phyloP scores from a whole-genome alignment of 2,888 invertebrate species.

The Coelopa pilipes region DNA sequence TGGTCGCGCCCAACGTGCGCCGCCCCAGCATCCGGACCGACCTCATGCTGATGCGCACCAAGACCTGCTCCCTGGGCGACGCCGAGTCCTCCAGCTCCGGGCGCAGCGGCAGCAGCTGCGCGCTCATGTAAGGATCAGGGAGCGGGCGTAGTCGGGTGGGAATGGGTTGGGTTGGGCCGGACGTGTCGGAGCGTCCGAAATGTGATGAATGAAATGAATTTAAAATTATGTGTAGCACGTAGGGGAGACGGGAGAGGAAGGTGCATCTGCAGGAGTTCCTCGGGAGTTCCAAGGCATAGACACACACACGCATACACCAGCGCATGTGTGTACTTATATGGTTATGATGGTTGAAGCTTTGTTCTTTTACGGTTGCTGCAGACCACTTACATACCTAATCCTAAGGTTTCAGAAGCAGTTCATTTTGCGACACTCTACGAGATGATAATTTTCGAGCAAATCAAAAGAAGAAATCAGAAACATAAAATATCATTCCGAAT shows the following conservation, averaged over 20 bases:
- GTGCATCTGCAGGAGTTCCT: too few species aligned
- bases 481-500: neutral
- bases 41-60: slow-evolving; percentile 86
- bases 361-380: neutral
- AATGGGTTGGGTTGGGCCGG: neutral
- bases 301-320: slow-evolving; percentile 35
- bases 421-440: too few species aligned
- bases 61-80: slow-evolving; percentile 79
- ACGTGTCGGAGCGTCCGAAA: too few species aligned
- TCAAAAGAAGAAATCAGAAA: too few species aligned
- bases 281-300: neutral
- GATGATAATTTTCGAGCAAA: too few species aligned
- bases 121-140: slow-evolving; percentile 52
- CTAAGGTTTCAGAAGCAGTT: slow-evolving; percentile 19
- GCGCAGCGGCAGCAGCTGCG: slow-evolving; percentile 46
- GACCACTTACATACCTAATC: slow-evolving; percentile 6
- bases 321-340: slow-evolving; percentile 10
- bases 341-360: slow-evolving; percentile 1
- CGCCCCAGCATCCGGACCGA: slow-evolving; percentile 90
- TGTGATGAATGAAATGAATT: slow-evolving; percentile 16
- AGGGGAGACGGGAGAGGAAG: too few species aligned
- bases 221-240: neutral
- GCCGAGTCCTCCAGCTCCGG: slow-evolving; percentile 70
- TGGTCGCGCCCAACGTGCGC: slow-evolving; percentile 87
- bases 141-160: neutral